Percentiles rank a stretch among this genome's conserved stretches.
phyloP scores from a whole-genome alignment of 1,140 invertebrate genomes.

The Orchesella cincta region DNA sequence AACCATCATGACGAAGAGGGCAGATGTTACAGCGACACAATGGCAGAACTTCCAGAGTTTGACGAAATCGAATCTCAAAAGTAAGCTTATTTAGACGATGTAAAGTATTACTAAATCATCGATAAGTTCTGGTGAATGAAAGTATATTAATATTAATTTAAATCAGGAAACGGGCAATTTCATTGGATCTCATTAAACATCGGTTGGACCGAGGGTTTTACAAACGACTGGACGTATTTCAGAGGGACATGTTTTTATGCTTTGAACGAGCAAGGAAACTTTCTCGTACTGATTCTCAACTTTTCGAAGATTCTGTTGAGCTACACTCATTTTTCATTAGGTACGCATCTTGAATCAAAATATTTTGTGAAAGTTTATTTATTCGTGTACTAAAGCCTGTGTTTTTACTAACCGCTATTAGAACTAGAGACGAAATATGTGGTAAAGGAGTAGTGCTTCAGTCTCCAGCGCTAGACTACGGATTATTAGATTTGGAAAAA shows the following conservation, averaged over 20 bases:
- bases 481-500: slow-evolving; percentile 69
- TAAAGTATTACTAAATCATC: too few species aligned
- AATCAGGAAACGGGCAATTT: slow-evolving; percentile 72
- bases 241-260: slow-evolving; percentile 93
- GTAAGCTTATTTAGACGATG: too few species aligned
- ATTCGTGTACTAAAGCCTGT: background rate
- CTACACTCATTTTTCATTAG: slow-evolving; percentile 89
- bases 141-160: slow-evolving; percentile 41
- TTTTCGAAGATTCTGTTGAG: slow-evolving; percentile 93
- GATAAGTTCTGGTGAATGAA: background rate
- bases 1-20: slow-evolving; percentile 96
- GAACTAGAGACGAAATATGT: slow-evolving; percentile 66
- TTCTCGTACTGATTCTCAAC: slow-evolving; percentile 86
- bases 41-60: slow-evolving; percentile 89
- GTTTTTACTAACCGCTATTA: background rate
- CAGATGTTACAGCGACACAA: slow-evolving; percentile 91
- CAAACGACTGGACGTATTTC: slow-evolving; percentile 88
- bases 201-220: slow-evolving; percentile 84
- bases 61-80: slow-evolving; percentile 74
- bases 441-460: slow-evolving; percentile 73
- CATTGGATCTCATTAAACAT: slow-evolving; percentile 81
- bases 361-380: background rate
- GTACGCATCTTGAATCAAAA: slow-evolving; percentile 39
- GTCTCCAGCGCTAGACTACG: slow-evolving; percentile 83
- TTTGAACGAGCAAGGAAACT: slow-evolving; percentile 84